Evolutionary conservation across 2,888 invertebrate species (phyloP), one percentile per base, ranked within the genome.

Genomic region (Apomyelois bistriatella): DNA sequence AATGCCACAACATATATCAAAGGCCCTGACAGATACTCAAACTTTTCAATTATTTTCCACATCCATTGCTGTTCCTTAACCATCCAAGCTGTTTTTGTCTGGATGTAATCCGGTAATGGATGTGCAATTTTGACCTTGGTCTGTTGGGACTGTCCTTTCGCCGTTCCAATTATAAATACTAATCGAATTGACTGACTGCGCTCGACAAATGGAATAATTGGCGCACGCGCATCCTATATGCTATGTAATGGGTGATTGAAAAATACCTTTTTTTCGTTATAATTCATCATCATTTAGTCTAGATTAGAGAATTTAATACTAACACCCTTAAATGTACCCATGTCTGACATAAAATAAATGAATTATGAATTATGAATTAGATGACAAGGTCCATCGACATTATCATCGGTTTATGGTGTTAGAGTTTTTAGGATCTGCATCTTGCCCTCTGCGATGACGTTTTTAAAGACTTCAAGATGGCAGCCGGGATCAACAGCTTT

Each of bases 121-220:
- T 28, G 17, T 8, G 8, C 30, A 41, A 42, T 56, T 38, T 55
- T 68, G 71, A 72, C 80, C 82, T 82, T 84, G 82, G 1, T 32
- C 32, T 3, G 68, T 64, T 61, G 65, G 72, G 70, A 66, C 68
- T 70, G 80, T 79, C 82, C 83, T 82, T 79, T 79, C 75, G 72
- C 72, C 61, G 68, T 59, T 65, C 68, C 85, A 86, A 89, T 89
- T 85, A 87, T 70, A 22, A 53, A 48, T 62, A 48, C 78, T 88
- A 89, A 89, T 89, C 87, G 87, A 89, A 88, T 87, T 88, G 87
- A 82, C 74, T 83, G 83, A 79, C 86, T 82, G 79, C 61, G 64
- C 71, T 69, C 72, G 58, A 57, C 60, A 65, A 84, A 88, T 86
- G 82, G 72, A 72, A 88, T 89, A 89, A 89, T 88, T 87, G 88